Conservation (phyloP, 64 coral and sea anemone genomes). For the Acropora yongei region DNA sequence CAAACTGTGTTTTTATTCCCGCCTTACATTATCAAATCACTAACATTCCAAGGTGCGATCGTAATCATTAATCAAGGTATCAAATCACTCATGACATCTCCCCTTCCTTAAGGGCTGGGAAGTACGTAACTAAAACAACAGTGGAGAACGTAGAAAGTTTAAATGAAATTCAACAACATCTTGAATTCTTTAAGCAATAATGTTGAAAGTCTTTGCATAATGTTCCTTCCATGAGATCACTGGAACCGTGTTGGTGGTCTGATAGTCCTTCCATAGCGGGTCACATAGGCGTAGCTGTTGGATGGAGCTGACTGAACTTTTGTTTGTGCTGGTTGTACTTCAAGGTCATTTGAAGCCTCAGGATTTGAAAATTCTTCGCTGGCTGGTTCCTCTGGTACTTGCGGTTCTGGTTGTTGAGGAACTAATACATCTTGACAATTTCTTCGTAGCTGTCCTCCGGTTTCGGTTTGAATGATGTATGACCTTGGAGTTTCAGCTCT, state of each 20-base stretch:
- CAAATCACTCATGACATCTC: constrained; percentile 21
- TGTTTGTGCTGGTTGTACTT: no score
- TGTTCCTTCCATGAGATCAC: neutral
- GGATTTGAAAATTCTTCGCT: no score
- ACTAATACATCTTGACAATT: no score
- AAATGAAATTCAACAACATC: neutral
- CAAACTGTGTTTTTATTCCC: no score
- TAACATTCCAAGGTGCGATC: constrained; percentile 3
- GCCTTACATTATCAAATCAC: neutral
- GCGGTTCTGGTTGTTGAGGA: no score
- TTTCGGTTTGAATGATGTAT: no score
- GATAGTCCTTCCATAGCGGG: neutral
- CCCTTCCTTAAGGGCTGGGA: constrained; percentile 7
- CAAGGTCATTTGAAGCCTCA: no score
- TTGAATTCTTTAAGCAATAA: neutral
- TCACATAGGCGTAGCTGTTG: constrained; percentile 24
- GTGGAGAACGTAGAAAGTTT: neutral
- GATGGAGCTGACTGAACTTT: neutral
- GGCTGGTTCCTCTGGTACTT: no score
- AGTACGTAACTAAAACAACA: neutral
- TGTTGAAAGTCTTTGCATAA: constrained; percentile 14
- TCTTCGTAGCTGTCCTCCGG: no score
- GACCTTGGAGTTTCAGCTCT: no score
- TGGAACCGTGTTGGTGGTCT: constrained; percentile 18
- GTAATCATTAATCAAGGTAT: constrained; percentile 36